Conservation (phyloP, 2,797 vertebrate species). For the Phalloptychus januarius region DNA sequence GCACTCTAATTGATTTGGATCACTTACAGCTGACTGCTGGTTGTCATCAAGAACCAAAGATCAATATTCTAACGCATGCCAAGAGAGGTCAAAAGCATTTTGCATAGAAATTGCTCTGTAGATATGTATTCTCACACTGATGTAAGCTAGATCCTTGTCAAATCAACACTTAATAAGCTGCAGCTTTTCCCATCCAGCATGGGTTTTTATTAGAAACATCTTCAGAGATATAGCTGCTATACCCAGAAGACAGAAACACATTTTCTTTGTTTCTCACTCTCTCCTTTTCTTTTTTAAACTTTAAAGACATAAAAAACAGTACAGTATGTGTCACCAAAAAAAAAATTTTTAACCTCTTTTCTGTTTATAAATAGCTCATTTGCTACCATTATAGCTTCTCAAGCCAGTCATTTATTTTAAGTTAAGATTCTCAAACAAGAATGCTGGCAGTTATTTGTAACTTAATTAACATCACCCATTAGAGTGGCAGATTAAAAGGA, state of each 20-base stretch:
- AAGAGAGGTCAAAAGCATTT: slow-evolving; percentile 39
- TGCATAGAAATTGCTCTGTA: slow-evolving; percentile 30
- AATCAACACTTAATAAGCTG: slow-evolving; percentile 14
- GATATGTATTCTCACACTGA: slow-evolving; percentile 16
- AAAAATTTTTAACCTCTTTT: not conserved
- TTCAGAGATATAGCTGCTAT: slow-evolving; percentile 2
- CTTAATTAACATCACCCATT: slow-evolving; percentile 42
- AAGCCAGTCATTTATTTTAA: slow-evolving; percentile 22
- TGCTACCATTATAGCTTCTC: slow-evolving; percentile 14
- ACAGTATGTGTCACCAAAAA: slow-evolving; percentile 5
- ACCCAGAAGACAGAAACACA: slow-evolving; percentile 1
- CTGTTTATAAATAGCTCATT: slow-evolving; percentile 29
- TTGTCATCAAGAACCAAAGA: slow-evolving; percentile 66
- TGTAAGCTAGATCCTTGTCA: slow-evolving; percentile 15
- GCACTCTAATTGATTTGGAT: slow-evolving; percentile 70
- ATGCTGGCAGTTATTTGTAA: slow-evolving; percentile 30
- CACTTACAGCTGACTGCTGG: slow-evolving; percentile 71
- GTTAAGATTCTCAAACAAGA: slow-evolving; percentile 2
- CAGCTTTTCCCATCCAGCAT: slow-evolving; percentile 3
- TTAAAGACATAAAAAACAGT: not conserved
- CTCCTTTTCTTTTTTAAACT: slow-evolving; percentile 2
- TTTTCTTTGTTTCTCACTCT: not conserved
- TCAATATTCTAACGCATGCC: slow-evolving; percentile 64
- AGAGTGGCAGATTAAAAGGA: slow-evolving; percentile 39
- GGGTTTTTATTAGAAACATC: slow-evolving; percentile 10